A percentile compares a stretch with the other conserved stretches of the same genome.
Evolutionary conservation across 2,888 invertebrate genomes (phyloP).

Genomic region (Pristionchus fissidentatus): DNA sequence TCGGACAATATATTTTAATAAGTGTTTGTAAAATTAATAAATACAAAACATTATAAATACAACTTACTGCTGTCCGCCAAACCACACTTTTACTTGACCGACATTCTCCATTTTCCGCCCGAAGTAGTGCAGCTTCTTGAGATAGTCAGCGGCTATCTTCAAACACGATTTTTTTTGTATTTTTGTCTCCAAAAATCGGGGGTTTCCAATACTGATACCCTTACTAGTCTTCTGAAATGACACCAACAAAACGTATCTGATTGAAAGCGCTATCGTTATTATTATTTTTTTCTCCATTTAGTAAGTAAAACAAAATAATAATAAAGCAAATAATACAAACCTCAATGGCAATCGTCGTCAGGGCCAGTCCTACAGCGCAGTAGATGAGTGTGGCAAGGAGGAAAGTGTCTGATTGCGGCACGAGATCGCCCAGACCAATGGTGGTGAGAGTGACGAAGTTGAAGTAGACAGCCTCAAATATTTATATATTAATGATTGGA

Average conservation of each 20-base stretch:
- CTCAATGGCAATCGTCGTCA: constrained; percentile 72
- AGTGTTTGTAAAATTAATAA: background rate
- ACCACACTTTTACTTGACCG: constrained; percentile 72
- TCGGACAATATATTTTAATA: background rate
- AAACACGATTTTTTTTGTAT: background rate
- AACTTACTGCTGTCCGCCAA: constrained; percentile 69
- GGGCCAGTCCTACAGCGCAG: constrained; percentile 69
- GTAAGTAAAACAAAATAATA: background rate
- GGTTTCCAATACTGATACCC: too few species aligned
- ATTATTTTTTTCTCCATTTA: background rate
- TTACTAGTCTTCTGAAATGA: background rate
- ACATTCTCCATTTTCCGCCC: constrained; percentile 72
- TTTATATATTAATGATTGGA: too few species aligned
- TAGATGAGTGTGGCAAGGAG: constrained; percentile 68
- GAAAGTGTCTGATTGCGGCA: constrained; percentile 65
- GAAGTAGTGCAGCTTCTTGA: constrained; percentile 73
- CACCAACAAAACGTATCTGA: background rate
- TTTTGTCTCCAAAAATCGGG: too few species aligned
- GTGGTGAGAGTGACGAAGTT: constrained; percentile 73
- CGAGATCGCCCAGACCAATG: constrained; percentile 72
- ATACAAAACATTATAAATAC: background rate
- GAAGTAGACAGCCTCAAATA: constrained; percentile 71
- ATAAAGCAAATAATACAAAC: background rate
- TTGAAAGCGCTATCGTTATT: background rate
- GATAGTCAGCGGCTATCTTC: constrained; percentile 70